Evolutionary conservation across 2,113 vertebrate species (phyloP).

Genomic region (Agelaius phoeniceus): DNA sequence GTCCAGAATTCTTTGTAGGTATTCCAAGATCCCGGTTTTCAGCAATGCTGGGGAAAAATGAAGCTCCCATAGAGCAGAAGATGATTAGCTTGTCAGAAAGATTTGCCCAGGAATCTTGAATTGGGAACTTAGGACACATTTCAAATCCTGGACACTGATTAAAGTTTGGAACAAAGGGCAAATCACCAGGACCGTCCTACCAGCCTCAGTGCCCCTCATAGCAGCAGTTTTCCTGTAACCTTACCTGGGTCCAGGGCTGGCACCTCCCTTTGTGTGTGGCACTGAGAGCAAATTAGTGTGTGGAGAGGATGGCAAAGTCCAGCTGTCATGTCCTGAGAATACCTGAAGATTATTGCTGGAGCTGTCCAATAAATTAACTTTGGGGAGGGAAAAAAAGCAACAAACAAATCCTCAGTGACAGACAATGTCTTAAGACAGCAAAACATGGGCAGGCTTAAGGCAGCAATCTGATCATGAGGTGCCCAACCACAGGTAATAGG

Average conservation of each 20-base stretch:
- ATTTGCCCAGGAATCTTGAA: not conserved
- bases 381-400: not conserved
- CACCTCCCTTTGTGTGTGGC: conserved; percentile 66
- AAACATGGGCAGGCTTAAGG: not conserved
- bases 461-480: not conserved
- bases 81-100: not conserved
- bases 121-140: not conserved
- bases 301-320: conserved; percentile 81
- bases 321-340: conserved; percentile 82
- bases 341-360: conserved; percentile 81
- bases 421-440: not conserved
- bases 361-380: conserved; percentile 80
- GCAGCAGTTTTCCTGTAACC: not conserved
- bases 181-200: not conserved
- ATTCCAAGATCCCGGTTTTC: not conserved
- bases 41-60: not conserved
- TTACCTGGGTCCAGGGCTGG: conserved; percentile 81
- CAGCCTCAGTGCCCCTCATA: not conserved
- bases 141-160: not conserved
- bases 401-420: not conserved
- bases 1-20: not conserved
- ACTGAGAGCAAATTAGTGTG: conserved; percentile 77
- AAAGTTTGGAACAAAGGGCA: not conserved
- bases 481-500: not conserved
- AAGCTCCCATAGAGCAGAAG: not conserved